Evolutionary conservation across 2,888 invertebrate species (phyloP), one percentile per base, ranked within the genome.

Genomic region (Scaeva pyrastri): DNA sequence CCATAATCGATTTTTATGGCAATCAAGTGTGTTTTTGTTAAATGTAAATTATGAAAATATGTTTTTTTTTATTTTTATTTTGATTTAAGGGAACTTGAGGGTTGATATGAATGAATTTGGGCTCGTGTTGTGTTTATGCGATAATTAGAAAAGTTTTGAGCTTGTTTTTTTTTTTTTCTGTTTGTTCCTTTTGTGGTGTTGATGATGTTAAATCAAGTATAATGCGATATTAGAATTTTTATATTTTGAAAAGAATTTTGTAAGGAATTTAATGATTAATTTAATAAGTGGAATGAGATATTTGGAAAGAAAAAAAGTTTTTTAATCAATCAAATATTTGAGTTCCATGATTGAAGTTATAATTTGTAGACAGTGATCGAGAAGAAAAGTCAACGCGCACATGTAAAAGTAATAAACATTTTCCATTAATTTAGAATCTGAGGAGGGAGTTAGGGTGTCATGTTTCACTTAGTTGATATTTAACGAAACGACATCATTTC

Each of bases 91-190:
- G 64, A 31, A 41, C 48, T 48, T 48, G 36, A 14, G 23, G 45
- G 60, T 14, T 21, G 36, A 5, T 60, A 2, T 60, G 21, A 16
- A 23, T 45, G 16, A 45, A 45, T 62, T 31, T 31, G 16, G 23
- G n/a, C n/a, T 26, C 64, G 14, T 66, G 48, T 48, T 66, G 14
- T 66, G 48, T 48, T 66, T 48, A 48, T 45, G 7, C 48, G 66
- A 66, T 66, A 66, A 66, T 66, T 66, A 66, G 48, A 66, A 66
- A 66, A 66, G 66, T 48, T 66, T 66, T 48, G 0, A 31, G 31
- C 8, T 5, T 31, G 31, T 31, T 31, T 31, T 31, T 26, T 31
- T 31, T 31, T 7, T 12, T 31, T 31, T 45, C 10, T 6, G 12
- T 12, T 64, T 62, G 45, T 26, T 21, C 5, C 11, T 64, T 12